Evolutionary conservation across 2,113 vertebrate species (phyloP), one percentile per base, ranked within the genome.

Genomic region (Aythya baeri): DNA sequence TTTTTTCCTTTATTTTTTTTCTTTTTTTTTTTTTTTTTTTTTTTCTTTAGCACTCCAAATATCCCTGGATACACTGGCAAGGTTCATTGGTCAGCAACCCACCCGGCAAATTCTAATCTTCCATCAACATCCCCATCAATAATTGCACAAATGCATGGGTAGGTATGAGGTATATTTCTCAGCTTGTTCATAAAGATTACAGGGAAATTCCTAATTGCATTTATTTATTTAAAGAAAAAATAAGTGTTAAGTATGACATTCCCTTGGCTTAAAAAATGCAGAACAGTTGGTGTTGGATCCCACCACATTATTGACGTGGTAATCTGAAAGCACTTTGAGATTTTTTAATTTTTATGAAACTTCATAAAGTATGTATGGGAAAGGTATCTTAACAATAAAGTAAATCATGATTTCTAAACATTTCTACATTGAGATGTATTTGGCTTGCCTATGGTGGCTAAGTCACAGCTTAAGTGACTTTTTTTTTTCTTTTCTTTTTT

Each of bases 51-150:
- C 44, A 92, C 92, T 84, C 96, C 93, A 94, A 96, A 98, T 96
- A 98, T 99, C 76, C 98, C 98, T 89, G 98, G 98, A 93, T 98
- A 98, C 65, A 97, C 97, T 44, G 98, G 98, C 73, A 98, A 97
- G 97, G 98, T 97, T 96, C 97, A 97, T 90, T 98, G 97, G 91
- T 97, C 97, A 90, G 93, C 96, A 93, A 94, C 89, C 90, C 98
- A 98, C 79, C 97, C 96, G 1, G 95, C 94, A 97, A 98, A 98
- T 94, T 97, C 93, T 93, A 95, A 96, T 95, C 87, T 97, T 79
- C 97, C 96, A 66, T 79, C 97, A 86, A 78, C 96, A 83, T 58
- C 38, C 59, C 84, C 96, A 88, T 92, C 94, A 22, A 66, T 88
- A 92, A 96, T 98, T 94, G 92, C 97, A 78, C 67, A 27, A 93